phyloP scores from a whole-genome alignment of 2,888 invertebrate species.

The Andrena camellia region DNA sequence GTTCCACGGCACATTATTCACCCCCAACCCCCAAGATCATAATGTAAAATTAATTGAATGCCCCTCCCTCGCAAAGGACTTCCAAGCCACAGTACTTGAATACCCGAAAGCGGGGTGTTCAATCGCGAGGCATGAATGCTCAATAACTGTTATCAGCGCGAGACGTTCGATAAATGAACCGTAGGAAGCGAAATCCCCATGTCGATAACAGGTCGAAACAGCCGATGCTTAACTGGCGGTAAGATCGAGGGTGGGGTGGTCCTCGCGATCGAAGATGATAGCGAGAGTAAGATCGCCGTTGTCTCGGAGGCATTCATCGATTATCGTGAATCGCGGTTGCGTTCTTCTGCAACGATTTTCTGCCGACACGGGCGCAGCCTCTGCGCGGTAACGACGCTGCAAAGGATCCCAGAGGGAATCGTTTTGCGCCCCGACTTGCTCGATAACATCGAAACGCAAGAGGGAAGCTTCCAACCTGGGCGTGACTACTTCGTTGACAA shows the following conservation, averaged over 20 bases:
- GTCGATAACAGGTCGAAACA: slow-evolving; percentile 14
- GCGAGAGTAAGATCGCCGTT: slow-evolving; percentile 15
- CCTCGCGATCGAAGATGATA: slow-evolving; percentile 22
- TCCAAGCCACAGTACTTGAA: not conserved
- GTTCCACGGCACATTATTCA: not conserved
- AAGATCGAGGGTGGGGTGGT: not conserved
- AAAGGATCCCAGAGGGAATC: slow-evolving; percentile 34
- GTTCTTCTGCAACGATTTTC: slow-evolving; percentile 34
- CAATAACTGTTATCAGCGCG: not conserved
- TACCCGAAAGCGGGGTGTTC: not conserved
- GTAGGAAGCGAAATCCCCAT: slow-evolving; percentile 5
- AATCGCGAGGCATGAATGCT: not conserved
- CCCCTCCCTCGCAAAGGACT: not conserved
- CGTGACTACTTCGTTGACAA: slow-evolving; percentile 45
- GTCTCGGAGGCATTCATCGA: slow-evolving; percentile 44
- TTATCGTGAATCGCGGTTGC: slow-evolving; percentile 50
- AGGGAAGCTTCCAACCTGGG: slow-evolving; percentile 42
- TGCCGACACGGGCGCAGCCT: slow-evolving; percentile 22
- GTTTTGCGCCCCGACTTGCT: slow-evolving; percentile 3
- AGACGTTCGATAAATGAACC: not conserved
- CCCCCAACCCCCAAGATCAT: not conserved
- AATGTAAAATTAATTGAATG: not conserved
- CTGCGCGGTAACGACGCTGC: slow-evolving; percentile 35
- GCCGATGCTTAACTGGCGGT: not conserved
- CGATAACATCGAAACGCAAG: slow-evolving; percentile 40